A percentile compares a stretch with the other conserved stretches of the same genome.
phyloP scores from a whole-genome alignment of 2,797 vertebrate genomes.

The Sebastes alutus region DNA sequence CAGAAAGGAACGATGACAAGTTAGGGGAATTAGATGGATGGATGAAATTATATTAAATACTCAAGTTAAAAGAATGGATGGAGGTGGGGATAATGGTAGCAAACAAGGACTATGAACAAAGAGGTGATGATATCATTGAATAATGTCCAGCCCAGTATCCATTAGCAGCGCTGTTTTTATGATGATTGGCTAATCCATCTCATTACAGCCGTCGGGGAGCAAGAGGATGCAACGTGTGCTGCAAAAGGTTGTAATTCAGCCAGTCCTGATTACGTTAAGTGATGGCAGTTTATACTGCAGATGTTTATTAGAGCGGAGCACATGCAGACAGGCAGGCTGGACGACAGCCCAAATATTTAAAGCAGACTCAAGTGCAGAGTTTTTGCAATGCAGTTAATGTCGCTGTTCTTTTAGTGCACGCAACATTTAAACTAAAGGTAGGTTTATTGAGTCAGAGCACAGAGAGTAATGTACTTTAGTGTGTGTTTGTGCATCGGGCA shows the following conservation, averaged over 20 bases:
- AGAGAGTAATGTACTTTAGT: neutral
- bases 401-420: neutral
- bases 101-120: constrained; percentile 8
- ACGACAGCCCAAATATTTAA: constrained; percentile 54
- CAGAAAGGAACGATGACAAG: neutral
- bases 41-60: neutral
- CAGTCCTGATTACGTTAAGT: constrained; percentile 46
- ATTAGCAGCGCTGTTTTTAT: constrained; percentile 28
- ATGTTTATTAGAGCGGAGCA: constrained; percentile 32
- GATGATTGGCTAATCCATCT: constrained; percentile 56
- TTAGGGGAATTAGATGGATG: neutral
- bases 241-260: constrained; percentile 28
- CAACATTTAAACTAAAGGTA: neutral
- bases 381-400: constrained; percentile 36
- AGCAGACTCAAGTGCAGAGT: constrained; percentile 26
- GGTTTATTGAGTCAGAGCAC: constrained; percentile 2
- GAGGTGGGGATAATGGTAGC: neutral
- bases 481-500: neutral
- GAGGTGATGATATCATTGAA: constrained; percentile 37
- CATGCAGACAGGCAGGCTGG: constrained; percentile 41
- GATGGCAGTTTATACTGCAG: constrained; percentile 40
- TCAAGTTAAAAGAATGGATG: neutral
- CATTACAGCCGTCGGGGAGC: constrained; percentile 28
- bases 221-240: constrained; percentile 11
- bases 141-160: constrained; percentile 20